phyloP scores from a whole-genome alignment of 2,888 invertebrate species.

The Hipparchia semele region DNA sequence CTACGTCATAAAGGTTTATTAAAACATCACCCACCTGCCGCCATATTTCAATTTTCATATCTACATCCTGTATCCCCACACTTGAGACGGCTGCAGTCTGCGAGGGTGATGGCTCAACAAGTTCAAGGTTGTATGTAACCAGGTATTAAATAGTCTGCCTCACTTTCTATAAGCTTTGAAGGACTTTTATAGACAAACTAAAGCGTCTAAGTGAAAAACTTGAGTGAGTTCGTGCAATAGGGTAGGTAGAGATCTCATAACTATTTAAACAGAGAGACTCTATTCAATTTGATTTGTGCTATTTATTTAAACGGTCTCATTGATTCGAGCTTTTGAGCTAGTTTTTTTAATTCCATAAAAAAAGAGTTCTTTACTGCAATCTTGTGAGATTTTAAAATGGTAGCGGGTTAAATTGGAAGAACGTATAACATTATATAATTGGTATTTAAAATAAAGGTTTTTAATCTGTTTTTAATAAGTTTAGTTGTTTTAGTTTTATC shows the following conservation, averaged over 20 bases:
- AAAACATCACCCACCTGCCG: not conserved
- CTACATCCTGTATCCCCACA: conserved; percentile 38
- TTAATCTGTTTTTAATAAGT: no score
- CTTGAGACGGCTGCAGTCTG: conserved; percentile 53
- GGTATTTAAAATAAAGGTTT: no score
- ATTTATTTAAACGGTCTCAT: no score
- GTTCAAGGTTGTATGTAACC: conserved; percentile 54
- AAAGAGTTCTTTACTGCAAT: no score
- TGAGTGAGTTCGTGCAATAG: not conserved
- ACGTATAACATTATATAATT: no score
- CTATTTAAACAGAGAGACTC: no score
- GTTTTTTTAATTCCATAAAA: no score
- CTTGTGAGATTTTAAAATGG: no score
- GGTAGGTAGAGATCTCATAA: not conserved
- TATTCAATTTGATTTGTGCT: no score
- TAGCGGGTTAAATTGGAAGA: no score
- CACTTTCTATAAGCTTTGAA: conserved; percentile 21
- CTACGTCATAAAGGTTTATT: not conserved
- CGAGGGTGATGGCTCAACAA: conserved; percentile 51
- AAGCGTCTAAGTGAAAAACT: not conserved
- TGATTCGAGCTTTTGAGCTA: no score
- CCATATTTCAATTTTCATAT: conserved; percentile 14
- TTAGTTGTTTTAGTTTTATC: no score
- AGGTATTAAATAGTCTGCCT: conserved; percentile 31
- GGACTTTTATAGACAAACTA: conserved; percentile 15